These are phyloP conservation scores for Hippocampus mohnikei DNA, from an alignment of 2,113 vertebrate species.

Conservation along the genomic window DNA sequence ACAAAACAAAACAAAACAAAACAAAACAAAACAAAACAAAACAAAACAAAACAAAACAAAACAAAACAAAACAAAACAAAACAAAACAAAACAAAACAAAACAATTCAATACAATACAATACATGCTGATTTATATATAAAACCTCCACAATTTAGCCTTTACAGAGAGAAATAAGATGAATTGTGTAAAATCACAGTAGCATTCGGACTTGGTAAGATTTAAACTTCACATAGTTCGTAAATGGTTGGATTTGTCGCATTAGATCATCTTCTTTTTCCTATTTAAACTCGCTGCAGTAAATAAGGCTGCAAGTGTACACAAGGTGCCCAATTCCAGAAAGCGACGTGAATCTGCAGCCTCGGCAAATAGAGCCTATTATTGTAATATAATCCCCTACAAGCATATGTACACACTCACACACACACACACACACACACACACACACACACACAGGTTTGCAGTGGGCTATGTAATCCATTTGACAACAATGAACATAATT, in stretches of 20 bases:
- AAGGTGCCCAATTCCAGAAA: slow-evolving; percentile 60
- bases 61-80: no score
- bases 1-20: background rate
- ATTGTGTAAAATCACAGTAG: slow-evolving; percentile 39
- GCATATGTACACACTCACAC: slow-evolving; percentile 19
- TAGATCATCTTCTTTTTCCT: background rate
- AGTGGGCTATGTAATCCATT: slow-evolving; percentile 35
- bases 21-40: no score
- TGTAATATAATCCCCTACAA: slow-evolving; percentile 41
- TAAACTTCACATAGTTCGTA: background rate
- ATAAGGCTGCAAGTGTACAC: slow-evolving; percentile 30
- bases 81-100: no score
- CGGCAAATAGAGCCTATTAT: slow-evolving; percentile 45
- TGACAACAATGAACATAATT: slow-evolving; percentile 30
- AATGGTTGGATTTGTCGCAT: no score
- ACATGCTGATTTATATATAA: no score
- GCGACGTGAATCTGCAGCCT: slow-evolving; percentile 34
- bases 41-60: no score
- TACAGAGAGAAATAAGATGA: slow-evolving; percentile 25
- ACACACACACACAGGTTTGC: slow-evolving; percentile 15
- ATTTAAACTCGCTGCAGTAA: slow-evolving; percentile 42
- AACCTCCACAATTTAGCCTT: slow-evolving; percentile 37
- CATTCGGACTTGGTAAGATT: slow-evolving; percentile 22
- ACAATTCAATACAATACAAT: no score
- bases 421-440: slow-evolving; percentile 27